Evolutionary conservation across 2,113 vertebrate genomes (phyloP), one percentile per base, ranked within the genome.

Genomic region (Tetraodon nigroviridis): DNA sequence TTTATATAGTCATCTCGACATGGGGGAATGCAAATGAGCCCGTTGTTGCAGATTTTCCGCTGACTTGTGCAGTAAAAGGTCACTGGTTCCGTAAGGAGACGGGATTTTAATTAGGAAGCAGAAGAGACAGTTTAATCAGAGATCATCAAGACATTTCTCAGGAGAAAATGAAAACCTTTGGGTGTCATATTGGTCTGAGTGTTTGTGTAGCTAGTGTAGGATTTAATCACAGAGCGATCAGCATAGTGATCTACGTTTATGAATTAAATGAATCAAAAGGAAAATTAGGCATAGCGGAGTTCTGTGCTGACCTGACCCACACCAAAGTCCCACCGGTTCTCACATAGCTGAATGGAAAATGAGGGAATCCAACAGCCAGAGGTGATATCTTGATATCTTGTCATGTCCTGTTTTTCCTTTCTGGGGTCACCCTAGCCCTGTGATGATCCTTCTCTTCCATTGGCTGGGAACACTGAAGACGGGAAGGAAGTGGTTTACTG

Each of bases 311-410:
- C 75, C 79, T 81, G 76, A 84, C 72, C 58, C 55, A 19, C 37
- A 22, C 58, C 75, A 81, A 61, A 70, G 59, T 58, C 66, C 51
- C 64, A 68, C 67, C 61, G 61, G 66, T 69, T 62, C 57, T 60
- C 65, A 66, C 76, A 62, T 73, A 75, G 81, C 79, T 62, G 52
- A 61, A 59, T 68, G 78, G 72, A 74, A 78, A 70, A 79, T 67
- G 67, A 61, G 58, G 58, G 73, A 69, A 69, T 51, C 55, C 76
- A 82, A 74, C 69, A 59, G 75, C 69, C 68, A 40, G 45, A 67
- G 65, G 67, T 52, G 29, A 68, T 75, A 64, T 76, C 73, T 69
- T n/a, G n/a, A n/a, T n/a, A n/a, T 82, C 74, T 63, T 48, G 61
- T 67, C 68, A 66, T n/a, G n/a, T 80, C 61, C 67, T 84, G 78